Base-by-base conservation (phyloP, 2,888 invertebrate species). In the Tinea semifulvella region DNA sequence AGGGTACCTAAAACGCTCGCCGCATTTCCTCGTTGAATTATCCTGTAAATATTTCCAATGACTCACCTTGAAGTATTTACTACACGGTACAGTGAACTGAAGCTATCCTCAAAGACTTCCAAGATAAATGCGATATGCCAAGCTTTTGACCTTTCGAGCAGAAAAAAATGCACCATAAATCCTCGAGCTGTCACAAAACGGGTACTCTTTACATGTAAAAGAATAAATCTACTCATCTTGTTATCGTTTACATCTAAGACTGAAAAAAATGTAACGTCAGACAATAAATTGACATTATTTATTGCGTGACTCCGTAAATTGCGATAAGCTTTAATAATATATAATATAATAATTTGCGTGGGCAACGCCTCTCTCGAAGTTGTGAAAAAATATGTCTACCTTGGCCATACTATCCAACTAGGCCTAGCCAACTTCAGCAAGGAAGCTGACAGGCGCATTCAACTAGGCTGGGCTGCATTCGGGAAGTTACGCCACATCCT, bases 141-240 rank as follows among this genome's bases (percentile, higher is more conserved):
- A 54, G 55, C 54, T 54, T 54, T 52, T 57, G 43, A 64, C 63
- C 64, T 65, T 63, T 53, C 52, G 46, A 46, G 53, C 48, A 55
- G 55, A 69, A 71, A 71, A 68, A 63, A 43, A 10, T 57, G 52
- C 53, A 49, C 56, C 52, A 56, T 67, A 73, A 71, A 69, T 72
- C 74, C 70, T 66, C 52, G 43, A 44, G 56, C 66, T 68, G 71
- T 72, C 74, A 68, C 63, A 65, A 61, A 50, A 56, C 54, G 61
- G 63, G 60, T 64, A 67, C 60, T 64, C 61, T 68, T 45, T 59
- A 48, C 57, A 55, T 50, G 58, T 63, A 56, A 63, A 60, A 56
- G 60, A 64, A 72, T 70, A 71, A 70, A 69, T 73, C 71, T 68
- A n/a, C n/a, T n/a, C n/a, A n/a, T n/a, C n/a, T n/a, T n/a, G n/a